These are phyloP conservation scores for Agelaius tricolor DNA, from an alignment of 2,113 vertebrate genomes.

Conservation along the genomic window DNA sequence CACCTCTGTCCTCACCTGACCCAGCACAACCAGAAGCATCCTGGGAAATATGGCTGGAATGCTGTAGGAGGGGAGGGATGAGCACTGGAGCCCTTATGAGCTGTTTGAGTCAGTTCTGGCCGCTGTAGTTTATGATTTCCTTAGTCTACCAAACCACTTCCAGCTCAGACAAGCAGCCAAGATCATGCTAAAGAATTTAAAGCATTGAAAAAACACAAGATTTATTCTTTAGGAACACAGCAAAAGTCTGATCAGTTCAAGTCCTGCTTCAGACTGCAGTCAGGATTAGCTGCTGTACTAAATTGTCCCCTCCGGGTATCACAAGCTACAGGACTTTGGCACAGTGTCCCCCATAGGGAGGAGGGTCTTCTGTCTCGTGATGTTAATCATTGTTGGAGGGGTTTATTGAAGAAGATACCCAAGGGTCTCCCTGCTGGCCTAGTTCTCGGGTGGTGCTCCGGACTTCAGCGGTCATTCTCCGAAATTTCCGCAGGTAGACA, in stretches of 20 bases:
- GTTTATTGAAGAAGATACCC: background rate
- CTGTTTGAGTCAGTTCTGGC: background rate
- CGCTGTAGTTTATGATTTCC: background rate
- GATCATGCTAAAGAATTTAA: background rate
- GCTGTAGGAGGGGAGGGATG: background rate
- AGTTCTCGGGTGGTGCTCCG: slow-evolving; percentile 66
- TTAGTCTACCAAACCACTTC: background rate
- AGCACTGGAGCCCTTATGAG: background rate
- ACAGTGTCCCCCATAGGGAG: background rate
- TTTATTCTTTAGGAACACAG: background rate
- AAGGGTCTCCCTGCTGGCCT: background rate
- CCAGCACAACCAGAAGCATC: background rate
- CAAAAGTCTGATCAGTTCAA: background rate
- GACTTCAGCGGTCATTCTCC: slow-evolving; percentile 74
- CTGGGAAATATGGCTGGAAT: background rate
- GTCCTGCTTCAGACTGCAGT: background rate
- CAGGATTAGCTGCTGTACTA: background rate
- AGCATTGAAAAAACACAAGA: background rate
- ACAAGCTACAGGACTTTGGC: background rate
- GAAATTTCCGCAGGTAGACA: slow-evolving; percentile 79
- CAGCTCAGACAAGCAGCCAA: background rate
- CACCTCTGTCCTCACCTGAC: background rate
- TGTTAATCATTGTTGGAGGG: background rate
- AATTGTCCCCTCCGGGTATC: background rate
- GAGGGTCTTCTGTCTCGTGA: background rate